Base-by-base conservation (phyloP, 2,797 vertebrate species). In the Harpagifer antarcticus region DNA sequence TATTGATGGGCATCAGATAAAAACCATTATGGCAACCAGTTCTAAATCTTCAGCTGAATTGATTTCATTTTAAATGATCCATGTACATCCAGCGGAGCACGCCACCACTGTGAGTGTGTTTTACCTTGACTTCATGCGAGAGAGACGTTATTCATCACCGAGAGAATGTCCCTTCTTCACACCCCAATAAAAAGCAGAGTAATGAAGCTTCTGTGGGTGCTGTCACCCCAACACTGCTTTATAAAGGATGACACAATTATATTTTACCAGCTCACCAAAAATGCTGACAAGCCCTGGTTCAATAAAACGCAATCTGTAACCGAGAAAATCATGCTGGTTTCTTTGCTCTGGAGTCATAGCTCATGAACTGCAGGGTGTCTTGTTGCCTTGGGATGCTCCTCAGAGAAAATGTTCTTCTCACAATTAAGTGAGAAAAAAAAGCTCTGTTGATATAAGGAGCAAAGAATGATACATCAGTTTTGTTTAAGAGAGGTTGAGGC, bases 221-320 rank as follows among this genome's bases (percentile, higher is more conserved):
- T 95, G 93, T 95, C 94, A 95, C 82, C 91, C 85, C 88, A 83
- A 92, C 92, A 92, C 92, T 92, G 92, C 93, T 94, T 93, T 89
- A 93, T 95, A 95, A 96, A 95, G 94, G 91, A 96, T 95, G 94
- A 94, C 92, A 95, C 94, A 95, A 95, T 95, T 95, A 94, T 94
- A 93, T 92, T 94, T 95, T 93, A 95, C 93, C 91, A 94, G 93
- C 93, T 94, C 87, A 80, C 89, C 92, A 94, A 94, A 94, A 94
- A 94, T 82, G 94, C 95, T 95, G 95, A 95, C 94, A 93, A 91
- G 91, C 88, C 83, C 70, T 72, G 90, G 92, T 93, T 94, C 94
- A 93, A 94, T 94, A 94, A 94, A 94, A 88, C 62, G 81, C 94
- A 93, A 94, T 93, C 91, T 90, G 84, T 85, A 86, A 86, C 75